Evolutionary conservation across 2,113 vertebrate genomes (phyloP).

Genomic region (Misgurnus mizolepis): DNA sequence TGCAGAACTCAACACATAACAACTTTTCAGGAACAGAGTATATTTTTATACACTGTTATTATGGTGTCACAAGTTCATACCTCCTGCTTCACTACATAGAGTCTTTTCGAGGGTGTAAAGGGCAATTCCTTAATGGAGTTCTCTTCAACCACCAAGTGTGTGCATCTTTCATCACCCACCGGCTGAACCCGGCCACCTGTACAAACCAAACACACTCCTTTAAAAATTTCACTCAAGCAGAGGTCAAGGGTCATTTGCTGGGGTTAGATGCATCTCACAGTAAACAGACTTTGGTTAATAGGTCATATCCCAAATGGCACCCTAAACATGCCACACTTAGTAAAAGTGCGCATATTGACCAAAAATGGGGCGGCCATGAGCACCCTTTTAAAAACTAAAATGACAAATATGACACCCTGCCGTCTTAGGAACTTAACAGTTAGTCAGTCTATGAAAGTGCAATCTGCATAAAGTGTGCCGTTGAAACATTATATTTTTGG

Average conservation of each 20-base stretch:
- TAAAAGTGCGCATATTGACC: no score
- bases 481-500: not conserved
- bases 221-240: conserved; percentile 2
- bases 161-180: conserved; percentile 89
- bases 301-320: no score
- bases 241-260: not conserved
- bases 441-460: no score
- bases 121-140: conserved; percentile 90
- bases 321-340: no score
- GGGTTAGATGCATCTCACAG: not conserved
- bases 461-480: no score
- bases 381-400: no score
- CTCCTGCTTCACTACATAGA: conserved; percentile 97
- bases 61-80: conserved; percentile 68
- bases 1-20: not conserved
- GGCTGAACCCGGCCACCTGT: conserved; percentile 84
- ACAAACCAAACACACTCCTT: not conserved
- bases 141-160: conserved; percentile 95
- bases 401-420: no score
- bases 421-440: no score
- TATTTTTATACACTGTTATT: conserved; percentile 14
- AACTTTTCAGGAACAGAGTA: not conserved
- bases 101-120: conserved; percentile 81
- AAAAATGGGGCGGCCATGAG: no score
- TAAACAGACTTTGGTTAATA: not conserved